Evolutionary conservation across 2,113 vertebrate species (phyloP).

Genomic region (Microcebus tavaratra): DNA sequence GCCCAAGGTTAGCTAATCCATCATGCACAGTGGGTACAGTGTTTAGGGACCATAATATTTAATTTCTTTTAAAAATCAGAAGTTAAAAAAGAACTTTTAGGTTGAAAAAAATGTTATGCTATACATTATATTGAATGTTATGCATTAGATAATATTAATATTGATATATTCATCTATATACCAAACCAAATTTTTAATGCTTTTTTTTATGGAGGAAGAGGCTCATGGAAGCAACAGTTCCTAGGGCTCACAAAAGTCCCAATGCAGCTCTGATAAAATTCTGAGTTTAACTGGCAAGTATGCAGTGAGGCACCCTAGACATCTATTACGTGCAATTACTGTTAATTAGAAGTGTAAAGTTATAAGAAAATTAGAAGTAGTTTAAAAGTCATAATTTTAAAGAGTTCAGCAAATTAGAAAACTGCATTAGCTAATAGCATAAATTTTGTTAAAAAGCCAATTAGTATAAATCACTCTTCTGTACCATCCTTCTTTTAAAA

Average conservation of each 20-base stretch:
- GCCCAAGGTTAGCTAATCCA: background rate
- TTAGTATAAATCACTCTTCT: constrained; percentile 45
- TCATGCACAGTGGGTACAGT: background rate
- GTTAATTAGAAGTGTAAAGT: background rate
- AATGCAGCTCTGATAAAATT: background rate
- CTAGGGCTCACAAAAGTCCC: background rate
- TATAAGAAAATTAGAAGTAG: background rate
- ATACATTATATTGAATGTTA: background rate
- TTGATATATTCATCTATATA: background rate
- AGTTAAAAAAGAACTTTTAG: background rate
- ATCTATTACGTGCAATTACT: background rate
- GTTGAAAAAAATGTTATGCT: background rate
- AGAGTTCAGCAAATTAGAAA: constrained; percentile 44
- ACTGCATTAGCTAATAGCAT: background rate
- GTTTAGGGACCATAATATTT: background rate
- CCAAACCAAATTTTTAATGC: background rate
- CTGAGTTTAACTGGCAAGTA: background rate
- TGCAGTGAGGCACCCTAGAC: background rate
- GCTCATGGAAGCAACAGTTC: background rate
- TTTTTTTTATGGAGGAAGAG: background rate
- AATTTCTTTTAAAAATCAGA: constrained; percentile 4
- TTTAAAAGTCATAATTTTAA: constrained; percentile 29
- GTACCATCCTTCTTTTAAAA: constrained; percentile 25
- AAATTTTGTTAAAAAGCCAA: background rate
- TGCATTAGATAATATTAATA: background rate